Percentiles rank a stretch among this genome's conserved stretches.
These are phyloP conservation scores for Alfaro cultratus DNA, from an alignment of 2,797 vertebrate genomes.

Conservation along the genomic window DNA sequence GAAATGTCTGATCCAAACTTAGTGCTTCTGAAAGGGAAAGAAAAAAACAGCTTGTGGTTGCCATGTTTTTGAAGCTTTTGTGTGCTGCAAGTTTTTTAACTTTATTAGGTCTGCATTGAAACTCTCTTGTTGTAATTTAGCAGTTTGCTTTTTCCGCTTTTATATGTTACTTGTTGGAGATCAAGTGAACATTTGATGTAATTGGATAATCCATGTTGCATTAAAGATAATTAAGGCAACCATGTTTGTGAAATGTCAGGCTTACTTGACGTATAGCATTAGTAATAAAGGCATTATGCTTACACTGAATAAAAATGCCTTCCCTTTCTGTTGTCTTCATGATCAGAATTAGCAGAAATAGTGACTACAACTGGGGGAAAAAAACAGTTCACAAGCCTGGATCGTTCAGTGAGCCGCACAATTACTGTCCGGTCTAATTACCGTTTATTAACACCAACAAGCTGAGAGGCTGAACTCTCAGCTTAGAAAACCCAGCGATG, in stretches of 20 bases:
- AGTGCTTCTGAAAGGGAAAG: slow-evolving; percentile 11
- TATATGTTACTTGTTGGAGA: not conserved
- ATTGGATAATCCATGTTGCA: not conserved
- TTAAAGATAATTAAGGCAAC: not conserved
- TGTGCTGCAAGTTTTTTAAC: slow-evolving; percentile 4
- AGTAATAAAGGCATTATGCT: not conserved
- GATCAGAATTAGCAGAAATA: not conserved
- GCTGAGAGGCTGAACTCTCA: slow-evolving; percentile 5
- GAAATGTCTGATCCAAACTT: slow-evolving; percentile 17
- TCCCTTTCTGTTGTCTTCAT: not conserved
- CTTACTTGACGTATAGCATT: not conserved
- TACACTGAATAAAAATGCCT: not conserved
- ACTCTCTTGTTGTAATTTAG: not conserved
- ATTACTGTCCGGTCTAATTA: slow-evolving; percentile 66
- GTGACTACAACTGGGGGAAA: not conserved
- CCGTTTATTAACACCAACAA: slow-evolving; percentile 39
- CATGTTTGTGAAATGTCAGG: not conserved
- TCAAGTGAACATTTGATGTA: not conserved
- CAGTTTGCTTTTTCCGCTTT: not conserved
- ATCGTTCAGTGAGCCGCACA: slow-evolving; percentile 51
- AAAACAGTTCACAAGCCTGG: slow-evolving; percentile 11
- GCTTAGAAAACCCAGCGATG: slow-evolving; percentile 19
- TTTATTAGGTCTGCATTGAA: not conserved
- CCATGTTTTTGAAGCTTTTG: not conserved
- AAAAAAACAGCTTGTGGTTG: slow-evolving; percentile 7